These are phyloP conservation scores for Ceryle rudis DNA, from an alignment of 2,797 vertebrate genomes.

Conservation along the genomic window DNA sequence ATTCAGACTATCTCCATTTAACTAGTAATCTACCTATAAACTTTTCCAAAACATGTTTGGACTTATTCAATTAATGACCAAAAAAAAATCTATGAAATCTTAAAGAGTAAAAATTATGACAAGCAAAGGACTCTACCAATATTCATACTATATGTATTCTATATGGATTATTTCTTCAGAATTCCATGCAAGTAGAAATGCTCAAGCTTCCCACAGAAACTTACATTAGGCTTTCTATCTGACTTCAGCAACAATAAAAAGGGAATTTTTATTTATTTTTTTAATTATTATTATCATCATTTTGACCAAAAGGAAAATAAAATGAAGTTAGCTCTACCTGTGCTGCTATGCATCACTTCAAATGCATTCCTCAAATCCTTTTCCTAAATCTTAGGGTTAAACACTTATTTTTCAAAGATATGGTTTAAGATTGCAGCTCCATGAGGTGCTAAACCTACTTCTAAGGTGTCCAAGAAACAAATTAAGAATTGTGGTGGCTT, in stretches of 20 bases:
- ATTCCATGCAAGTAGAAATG: background rate
- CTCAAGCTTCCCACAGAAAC: background rate
- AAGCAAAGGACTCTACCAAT: background rate
- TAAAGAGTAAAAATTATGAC: too few species aligned
- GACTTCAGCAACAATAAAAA: background rate
- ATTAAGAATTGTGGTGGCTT: background rate
- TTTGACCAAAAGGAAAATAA: constrained; percentile 39
- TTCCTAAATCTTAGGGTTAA: constrained; percentile 26
- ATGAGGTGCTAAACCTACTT: background rate
- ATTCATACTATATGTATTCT: background rate
- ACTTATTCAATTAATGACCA: background rate
- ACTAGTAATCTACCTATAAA: background rate
- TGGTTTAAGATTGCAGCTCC: background rate
- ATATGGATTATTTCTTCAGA: background rate
- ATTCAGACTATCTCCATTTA: background rate
- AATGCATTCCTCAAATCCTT: background rate
- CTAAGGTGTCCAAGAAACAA: background rate
- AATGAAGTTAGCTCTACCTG: background rate
- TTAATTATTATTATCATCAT: background rate
- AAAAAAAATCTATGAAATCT: background rate
- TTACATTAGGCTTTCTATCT: background rate
- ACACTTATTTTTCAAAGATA: background rate
- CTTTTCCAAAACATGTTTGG: background rate
- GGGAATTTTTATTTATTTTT: background rate
- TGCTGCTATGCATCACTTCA: background rate